These are phyloP conservation scores for Bergia puertoricense DNA, from an alignment of 92 coral and sea anemone species.

Conservation along the genomic window DNA sequence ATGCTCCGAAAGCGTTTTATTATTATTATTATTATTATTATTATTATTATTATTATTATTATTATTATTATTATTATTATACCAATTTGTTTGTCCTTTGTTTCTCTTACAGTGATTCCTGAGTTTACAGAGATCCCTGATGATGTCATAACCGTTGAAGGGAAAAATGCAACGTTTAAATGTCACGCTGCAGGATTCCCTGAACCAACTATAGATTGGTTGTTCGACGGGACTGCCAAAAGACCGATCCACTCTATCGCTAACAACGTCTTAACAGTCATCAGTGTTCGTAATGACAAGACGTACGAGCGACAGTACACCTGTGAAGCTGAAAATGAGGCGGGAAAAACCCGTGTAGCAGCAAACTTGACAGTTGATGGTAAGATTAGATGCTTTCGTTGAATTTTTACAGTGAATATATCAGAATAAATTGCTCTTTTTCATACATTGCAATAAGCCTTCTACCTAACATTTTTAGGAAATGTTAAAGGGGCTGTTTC, in stretches of 20 bases:
- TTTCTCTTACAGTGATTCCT: not conserved
- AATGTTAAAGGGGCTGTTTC: too few relatives aligned
- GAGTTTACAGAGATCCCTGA: not conserved
- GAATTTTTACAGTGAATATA: too few relatives aligned
- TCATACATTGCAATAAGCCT: too few relatives aligned
- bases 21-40: too few relatives aligned
- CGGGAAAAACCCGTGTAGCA: not conserved
- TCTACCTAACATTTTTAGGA: too few relatives aligned
- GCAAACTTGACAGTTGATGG: not conserved
- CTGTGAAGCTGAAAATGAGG: conserved; percentile 1
- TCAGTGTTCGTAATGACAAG: not conserved
- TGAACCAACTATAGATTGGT: not conserved
- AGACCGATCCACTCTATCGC: not conserved
- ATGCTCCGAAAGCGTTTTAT: too few relatives aligned
- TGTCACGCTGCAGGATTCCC: not conserved
- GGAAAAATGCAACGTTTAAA: not conserved
- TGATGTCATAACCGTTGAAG: not conserved
- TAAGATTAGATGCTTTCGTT: not conserved
- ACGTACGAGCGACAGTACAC: conserved; percentile 11
- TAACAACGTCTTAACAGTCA: not conserved
- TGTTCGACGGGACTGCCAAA: not conserved
- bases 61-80: too few relatives aligned
- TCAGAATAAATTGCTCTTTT: too few relatives aligned
- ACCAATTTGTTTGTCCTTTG: too few relatives aligned
- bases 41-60: too few relatives aligned